A percentile compares a stretch with the other conserved stretches of the same genome.
phyloP scores from a whole-genome alignment of 2,888 invertebrate species.

The Metalampra italica region DNA sequence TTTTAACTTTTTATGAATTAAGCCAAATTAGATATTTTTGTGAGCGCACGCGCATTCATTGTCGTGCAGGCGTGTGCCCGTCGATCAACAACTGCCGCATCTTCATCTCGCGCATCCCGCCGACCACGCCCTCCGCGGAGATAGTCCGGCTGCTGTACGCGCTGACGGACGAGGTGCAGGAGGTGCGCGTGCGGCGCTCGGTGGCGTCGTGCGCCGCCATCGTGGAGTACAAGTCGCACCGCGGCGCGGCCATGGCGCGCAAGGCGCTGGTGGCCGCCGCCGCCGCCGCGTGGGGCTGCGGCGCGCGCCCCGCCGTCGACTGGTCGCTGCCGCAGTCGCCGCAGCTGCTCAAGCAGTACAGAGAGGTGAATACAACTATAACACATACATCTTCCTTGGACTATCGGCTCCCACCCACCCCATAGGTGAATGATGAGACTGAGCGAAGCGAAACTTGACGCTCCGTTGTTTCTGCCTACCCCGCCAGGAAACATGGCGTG shows the following conservation, averaged over 20 bases:
- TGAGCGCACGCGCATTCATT: no score
- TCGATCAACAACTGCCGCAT: constrained; percentile 88
- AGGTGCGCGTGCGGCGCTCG: constrained; percentile 66
- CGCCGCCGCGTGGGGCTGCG: constrained; percentile 66
- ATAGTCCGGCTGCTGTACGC: constrained; percentile 77
- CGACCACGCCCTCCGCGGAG: constrained; percentile 80
- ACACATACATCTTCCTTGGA: background rate
- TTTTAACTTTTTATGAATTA: no score
- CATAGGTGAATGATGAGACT: no score
- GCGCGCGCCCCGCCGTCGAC: constrained; percentile 66
- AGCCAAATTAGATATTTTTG: no score
- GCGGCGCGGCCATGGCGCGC: constrained; percentile 78
- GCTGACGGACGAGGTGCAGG: constrained; percentile 68
- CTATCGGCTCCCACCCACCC: no score
- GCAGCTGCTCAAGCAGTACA: constrained; percentile 61
- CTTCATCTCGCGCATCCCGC: constrained; percentile 79
- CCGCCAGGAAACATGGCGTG: no score
- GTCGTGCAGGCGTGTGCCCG: constrained; percentile 80
- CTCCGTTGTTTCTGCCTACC: no score
- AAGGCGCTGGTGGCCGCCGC: constrained; percentile 76
- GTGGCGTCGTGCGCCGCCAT: constrained; percentile 80
- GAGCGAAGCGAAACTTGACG: no score
- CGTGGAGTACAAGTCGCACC: constrained; percentile 85
- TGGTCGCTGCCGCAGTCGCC: constrained; percentile 73
- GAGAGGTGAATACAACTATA: constrained; percentile 61